A percentile compares a stretch with the other conserved stretches of the same genome.
Evolutionary conservation across 2,888 invertebrate genomes (phyloP).

Genomic region (Dolichopus griseipennis): DNA sequence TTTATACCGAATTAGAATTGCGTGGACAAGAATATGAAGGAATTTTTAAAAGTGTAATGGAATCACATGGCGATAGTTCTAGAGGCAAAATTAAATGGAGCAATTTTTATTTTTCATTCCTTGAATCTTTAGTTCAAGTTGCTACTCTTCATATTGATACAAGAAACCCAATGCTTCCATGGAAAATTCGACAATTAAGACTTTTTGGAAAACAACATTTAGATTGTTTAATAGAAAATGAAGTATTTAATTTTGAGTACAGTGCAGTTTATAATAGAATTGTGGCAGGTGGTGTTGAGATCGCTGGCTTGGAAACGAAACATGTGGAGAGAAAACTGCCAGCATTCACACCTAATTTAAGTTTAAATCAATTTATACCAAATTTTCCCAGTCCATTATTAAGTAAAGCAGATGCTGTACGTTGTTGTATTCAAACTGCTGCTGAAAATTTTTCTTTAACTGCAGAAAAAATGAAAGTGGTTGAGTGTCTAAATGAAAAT

Average conservation of each 20-base stretch:
- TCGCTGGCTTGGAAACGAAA: slow-evolving; percentile 57
- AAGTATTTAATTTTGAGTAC: slow-evolving; percentile 25
- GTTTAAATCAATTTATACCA: slow-evolving; percentile 62
- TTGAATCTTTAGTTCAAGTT: slow-evolving; percentile 79
- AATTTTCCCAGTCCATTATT: slow-evolving; percentile 40
- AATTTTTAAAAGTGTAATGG: slow-evolving; percentile 26
- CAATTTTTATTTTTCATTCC: slow-evolving; percentile 73
- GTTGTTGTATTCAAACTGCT: slow-evolving; percentile 56
- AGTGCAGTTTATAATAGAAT: slow-evolving; percentile 23
- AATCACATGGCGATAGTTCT: slow-evolving; percentile 27
- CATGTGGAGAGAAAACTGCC: slow-evolving; percentile 16
- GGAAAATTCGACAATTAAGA: slow-evolving; percentile 55
- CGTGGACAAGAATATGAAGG: slow-evolving; percentile 53
- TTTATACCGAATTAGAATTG: slow-evolving; percentile 58
- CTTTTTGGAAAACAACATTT: slow-evolving; percentile 56
- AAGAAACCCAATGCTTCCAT: slow-evolving; percentile 62
- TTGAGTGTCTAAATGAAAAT: slow-evolving; percentile 45
- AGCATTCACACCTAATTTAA: slow-evolving; percentile 51
- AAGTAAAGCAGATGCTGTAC: slow-evolving; percentile 43
- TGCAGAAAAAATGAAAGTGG: slow-evolving; percentile 49
- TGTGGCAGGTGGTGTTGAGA: slow-evolving; percentile 63
- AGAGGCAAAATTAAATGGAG: slow-evolving; percentile 50
- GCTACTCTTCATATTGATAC: slow-evolving; percentile 57
- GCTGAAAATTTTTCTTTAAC: slow-evolving; percentile 53
- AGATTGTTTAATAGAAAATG: slow-evolving; percentile 35